Base-by-base conservation (phyloP, 2,888 invertebrate species). In the Exocentrus adspersus region DNA sequence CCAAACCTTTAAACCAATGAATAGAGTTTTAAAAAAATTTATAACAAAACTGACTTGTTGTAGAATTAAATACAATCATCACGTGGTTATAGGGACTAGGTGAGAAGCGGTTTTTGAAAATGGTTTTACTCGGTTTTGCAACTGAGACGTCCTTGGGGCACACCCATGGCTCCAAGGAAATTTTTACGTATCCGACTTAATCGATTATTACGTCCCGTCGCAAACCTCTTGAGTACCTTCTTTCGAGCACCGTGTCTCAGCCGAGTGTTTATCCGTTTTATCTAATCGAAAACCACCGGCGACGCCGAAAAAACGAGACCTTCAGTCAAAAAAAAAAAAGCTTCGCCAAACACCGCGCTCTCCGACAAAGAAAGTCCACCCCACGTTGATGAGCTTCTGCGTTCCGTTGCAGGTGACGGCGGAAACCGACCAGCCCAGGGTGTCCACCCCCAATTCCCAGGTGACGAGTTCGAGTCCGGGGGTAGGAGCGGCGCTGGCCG, bases 401-500 rank as follows among this genome's bases (percentile, higher is more conserved):
- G 28, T 59, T 53, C 51, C 30, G 12, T 74, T 76, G 2, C 70
- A 83, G 83, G 82, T 82, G 60, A 82, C 82, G 41, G 78, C 77
- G 54, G 80, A 80, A 60, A 77, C 77, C 46, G 80, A 82, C 56
- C 77, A 78, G 66, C 76, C 78, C 14, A 73, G 79, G 69, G 68
- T 77, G 60, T 74, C 80, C 41, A 80, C 82, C 5, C 82, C 82
- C 10, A 80, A 76, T 66, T 81, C 81, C 9, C 82, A 82, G 68
- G 81, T 82, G 59, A 80, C 81, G 12, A 81, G 80, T 73, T 79
- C 82, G 61, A 82, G 80, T 77, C 77, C 81, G 3, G 79, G 78
- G 3, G 80, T 81, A 46, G 79, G 80, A 21, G 82, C 82, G 10
- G 80, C 85, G 0, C 78, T 89, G 56, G 88, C 88, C 41, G 83